Evolutionary conservation across 2,797 vertebrate genomes (phyloP).

Genomic region (Harpagifer antarcticus): DNA sequence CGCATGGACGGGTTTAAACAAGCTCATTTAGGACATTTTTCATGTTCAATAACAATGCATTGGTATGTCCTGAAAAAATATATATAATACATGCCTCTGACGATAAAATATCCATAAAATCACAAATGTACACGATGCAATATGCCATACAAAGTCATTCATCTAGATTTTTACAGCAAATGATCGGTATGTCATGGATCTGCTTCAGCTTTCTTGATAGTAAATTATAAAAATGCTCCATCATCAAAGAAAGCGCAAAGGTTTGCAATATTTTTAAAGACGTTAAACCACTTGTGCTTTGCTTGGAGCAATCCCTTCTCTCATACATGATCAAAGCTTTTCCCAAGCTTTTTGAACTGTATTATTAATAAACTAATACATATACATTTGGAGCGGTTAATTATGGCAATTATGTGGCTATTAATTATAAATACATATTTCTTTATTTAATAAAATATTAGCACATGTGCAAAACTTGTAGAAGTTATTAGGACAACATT

Average conservation of each 20-base stretch:
- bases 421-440: no score
- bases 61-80: neutral
- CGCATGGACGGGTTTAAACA: neutral
- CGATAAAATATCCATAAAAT: neutral
- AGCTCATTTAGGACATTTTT: neutral
- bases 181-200: neutral
- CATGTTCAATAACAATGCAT: neutral
- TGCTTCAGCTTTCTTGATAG: neutral
- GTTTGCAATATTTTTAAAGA: slow-evolving; percentile 16
- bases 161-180: neutral
- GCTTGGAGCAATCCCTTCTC: slow-evolving; percentile 3
- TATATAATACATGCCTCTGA: neutral
- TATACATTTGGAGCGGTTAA: neutral
- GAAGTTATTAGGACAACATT: neutral
- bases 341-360: slow-evolving; percentile 10
- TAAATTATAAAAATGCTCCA: slow-evolving; percentile 2
- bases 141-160: neutral
- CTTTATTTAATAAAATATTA: neutral
- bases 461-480: neutral
- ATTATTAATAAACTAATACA: slow-evolving; percentile 32
- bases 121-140: neutral
- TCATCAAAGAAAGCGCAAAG: slow-evolving; percentile 11
- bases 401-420: no score
- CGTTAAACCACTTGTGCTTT: neutral
- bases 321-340: slow-evolving; percentile 37